Percentiles rank a stretch among this genome's conserved stretches.
These are phyloP conservation scores for Meleagris gallopavo DNA, from an alignment of 2,113 vertebrate genomes.

Conservation along the genomic window DNA sequence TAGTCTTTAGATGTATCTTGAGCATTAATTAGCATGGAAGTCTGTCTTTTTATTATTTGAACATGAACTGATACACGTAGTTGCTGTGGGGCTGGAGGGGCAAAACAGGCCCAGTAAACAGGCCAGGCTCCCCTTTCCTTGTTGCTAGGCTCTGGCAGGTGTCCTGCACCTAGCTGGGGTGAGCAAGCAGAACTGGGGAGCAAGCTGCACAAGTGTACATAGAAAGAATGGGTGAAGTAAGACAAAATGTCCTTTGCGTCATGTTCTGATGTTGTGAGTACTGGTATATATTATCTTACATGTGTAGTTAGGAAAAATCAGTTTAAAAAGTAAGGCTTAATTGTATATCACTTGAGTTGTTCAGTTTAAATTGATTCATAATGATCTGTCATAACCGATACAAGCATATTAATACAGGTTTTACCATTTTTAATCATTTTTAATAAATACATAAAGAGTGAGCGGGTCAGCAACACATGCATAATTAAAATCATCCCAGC, in stretches of 20 bases:
- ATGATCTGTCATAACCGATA: background rate
- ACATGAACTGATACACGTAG: background rate
- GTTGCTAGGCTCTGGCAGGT: background rate
- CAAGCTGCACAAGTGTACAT: background rate
- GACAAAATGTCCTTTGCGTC: background rate
- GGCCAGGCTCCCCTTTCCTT: background rate
- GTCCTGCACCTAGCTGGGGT: background rate
- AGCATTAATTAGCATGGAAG: background rate
- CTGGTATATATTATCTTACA: background rate
- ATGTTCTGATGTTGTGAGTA: background rate
- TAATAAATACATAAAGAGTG: constrained; percentile 25
- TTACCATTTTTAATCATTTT: constrained; percentile 1
- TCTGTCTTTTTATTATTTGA: background rate
- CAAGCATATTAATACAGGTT: background rate
- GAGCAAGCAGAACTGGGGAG: background rate
- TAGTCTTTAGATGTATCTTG: background rate
- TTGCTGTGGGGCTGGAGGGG: background rate
- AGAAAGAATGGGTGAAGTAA: background rate
- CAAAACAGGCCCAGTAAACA: background rate
- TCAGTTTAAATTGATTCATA: constrained; percentile 14
- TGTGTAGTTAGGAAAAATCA: background rate
- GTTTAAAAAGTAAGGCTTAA: background rate
- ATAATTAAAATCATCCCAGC: constrained; percentile 29
- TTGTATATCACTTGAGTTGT: background rate
- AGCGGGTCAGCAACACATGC: constrained; percentile 20